These are phyloP conservation scores for Dermatemys mawii DNA, from an alignment of 2,113 vertebrate genomes.

Conservation along the genomic window DNA sequence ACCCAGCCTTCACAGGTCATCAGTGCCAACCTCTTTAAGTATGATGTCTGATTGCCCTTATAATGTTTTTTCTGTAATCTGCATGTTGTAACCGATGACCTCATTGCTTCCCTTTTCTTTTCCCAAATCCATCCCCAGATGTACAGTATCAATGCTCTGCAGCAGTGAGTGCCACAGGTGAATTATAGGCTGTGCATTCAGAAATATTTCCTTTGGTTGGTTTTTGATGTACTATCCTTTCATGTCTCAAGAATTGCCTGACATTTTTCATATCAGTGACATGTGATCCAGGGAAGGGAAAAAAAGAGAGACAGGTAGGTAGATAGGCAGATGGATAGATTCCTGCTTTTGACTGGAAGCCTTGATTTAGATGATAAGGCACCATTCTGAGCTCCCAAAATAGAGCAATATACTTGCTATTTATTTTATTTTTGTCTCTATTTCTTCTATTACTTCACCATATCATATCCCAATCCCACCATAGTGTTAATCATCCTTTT, in stretches of 20 bases:
- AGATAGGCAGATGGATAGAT: neutral
- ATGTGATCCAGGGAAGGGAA: neutral
- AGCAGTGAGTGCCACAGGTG: too few species aligned
- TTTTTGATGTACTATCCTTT: neutral
- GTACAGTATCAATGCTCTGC: neutral
- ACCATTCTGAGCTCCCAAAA: constrained; percentile 43
- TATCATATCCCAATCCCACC: neutral
- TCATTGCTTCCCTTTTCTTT: neutral
- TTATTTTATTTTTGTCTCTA: constrained; percentile 31
- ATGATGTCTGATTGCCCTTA: neutral
- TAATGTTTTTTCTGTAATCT: neutral
- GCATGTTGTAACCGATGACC: neutral
- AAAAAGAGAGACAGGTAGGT: neutral
- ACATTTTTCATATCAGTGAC: too few species aligned
- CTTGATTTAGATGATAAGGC: constrained; percentile 33
- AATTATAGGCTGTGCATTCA: neutral
- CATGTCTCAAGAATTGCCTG: too few species aligned
- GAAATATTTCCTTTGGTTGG: neutral
- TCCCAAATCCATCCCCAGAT: neutral
- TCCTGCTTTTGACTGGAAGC: neutral
- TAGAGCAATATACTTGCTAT: constrained; percentile 24
- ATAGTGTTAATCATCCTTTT: constrained; percentile 12
- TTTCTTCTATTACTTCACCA: constrained; percentile 37
- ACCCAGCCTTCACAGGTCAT: neutral
- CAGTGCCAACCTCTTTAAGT: neutral